These are phyloP conservation scores for Pollenia labialis DNA, from an alignment of 2,888 invertebrate genomes.

Conservation along the genomic window DNA sequence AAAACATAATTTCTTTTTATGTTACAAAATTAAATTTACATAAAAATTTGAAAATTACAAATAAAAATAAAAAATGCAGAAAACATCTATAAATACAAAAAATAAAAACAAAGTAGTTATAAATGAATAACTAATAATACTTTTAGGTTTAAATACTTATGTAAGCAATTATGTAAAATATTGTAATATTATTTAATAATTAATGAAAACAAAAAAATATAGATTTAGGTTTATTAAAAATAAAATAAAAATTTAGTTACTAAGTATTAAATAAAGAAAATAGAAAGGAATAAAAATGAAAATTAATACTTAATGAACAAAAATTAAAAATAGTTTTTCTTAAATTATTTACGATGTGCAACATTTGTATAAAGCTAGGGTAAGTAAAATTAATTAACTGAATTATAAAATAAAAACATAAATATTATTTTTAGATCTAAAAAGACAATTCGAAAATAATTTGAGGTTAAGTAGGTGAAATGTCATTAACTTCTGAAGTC, in stretches of 20 bases:
- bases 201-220: conserved; percentile 21
- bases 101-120: conserved; percentile 32
- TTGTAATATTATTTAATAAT: conserved; percentile 57
- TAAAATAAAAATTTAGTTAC: conserved; percentile 66
- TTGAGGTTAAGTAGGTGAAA: too few species aligned
- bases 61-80: conserved; percentile 30
- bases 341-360: too few species aligned
- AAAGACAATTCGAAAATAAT: too few species aligned
- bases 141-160: conserved; percentile 54
- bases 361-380: too few species aligned
- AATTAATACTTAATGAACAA: conserved; percentile 68
- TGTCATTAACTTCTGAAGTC: too few species aligned
- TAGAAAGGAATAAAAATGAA: conserved; percentile 62
- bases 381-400: too few species aligned
- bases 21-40: conserved; percentile 71
- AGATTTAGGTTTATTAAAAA: conserved; percentile 59
- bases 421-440: too few species aligned
- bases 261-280: conserved; percentile 74
- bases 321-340: too few species aligned
- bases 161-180: conserved; percentile 72
- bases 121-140: conserved; percentile 42
- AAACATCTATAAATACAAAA: conserved; percentile 22
- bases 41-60: conserved; percentile 71
- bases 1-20: conserved; percentile 40
- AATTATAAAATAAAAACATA: too few species aligned